Evolutionary conservation across 2,888 invertebrate genomes (phyloP), one percentile per base, ranked within the genome.

Genomic region (Branchellion lobata): DNA sequence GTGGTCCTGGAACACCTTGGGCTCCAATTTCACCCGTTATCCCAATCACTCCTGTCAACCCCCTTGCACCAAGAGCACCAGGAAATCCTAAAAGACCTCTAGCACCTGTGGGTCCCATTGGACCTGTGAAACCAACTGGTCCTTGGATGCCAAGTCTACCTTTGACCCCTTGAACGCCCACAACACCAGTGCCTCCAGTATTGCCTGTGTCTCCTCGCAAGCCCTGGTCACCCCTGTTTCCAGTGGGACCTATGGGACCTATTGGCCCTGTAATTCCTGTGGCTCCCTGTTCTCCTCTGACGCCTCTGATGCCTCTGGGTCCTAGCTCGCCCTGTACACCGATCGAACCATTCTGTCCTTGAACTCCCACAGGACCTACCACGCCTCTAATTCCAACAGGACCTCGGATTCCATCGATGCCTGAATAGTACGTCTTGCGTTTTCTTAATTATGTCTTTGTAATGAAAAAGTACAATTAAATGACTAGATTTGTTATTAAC

Each of bases 81-180:
- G 65, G 78, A 33, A 47, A 53, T 51, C 82, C 82, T 29, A 61
- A 65, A 8, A 47, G n/a, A 8, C 81, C 81, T 27, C 61, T 57
- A 21, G 51, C 31, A n/a, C 81, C 81, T 14, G 33, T 51, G 11
- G 57, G 40, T 34, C 81, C 81, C 2, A 61, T 36, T n/a, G 81
- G 71, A 27, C 81, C 81, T 40, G 51, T 3, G 51, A 24, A 24
- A 1, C 82, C 82, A 47, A 51, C 5, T 21, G 51, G 11, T 31
- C 82, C 82, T 47, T 11, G 33, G n/a, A 24, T 31, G 27, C 76
- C 76, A 29, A 27, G 34, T 36, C n/a, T 27, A 69, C 94, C 94
- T n/a, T 92, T 91, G 1, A 18, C 3, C 40, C 82, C 82, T 33
- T 69, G 34, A 65, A 51, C 21, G 1, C 82, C 82, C 51, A n/a